Evolutionary conservation across 2,113 vertebrate genomes (phyloP).

Genomic region (Prinia subflava): DNA sequence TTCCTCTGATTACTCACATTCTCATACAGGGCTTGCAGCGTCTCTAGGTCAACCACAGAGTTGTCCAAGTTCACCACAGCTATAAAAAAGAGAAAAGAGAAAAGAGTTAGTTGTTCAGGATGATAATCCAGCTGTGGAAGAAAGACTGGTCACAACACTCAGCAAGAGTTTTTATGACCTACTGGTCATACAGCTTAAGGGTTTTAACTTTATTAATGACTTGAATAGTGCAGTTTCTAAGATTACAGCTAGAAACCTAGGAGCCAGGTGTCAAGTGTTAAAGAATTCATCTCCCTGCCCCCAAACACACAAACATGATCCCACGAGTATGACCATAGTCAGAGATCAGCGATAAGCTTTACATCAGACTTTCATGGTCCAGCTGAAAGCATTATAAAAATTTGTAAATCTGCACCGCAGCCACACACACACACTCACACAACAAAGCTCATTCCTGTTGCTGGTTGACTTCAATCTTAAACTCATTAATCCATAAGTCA

Average conservation of each 20-base stretch:
- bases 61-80: constrained; percentile 97
- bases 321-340: constrained; percentile 15
- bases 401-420: constrained; percentile 49
- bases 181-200: not conserved
- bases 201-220: constrained; percentile 11
- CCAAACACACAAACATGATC: constrained; percentile 5
- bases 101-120: constrained; percentile 48
- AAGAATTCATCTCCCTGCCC: constrained; percentile 47
- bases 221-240: not conserved
- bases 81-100: constrained; percentile 51
- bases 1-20: constrained; percentile 85
- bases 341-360: constrained; percentile 56
- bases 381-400: constrained; percentile 60
- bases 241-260: not conserved
- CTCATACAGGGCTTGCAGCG: constrained; percentile 95
- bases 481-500: constrained; percentile 43
- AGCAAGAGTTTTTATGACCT: constrained; percentile 5
- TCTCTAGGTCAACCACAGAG: constrained; percentile 94
- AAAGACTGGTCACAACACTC: not conserved
- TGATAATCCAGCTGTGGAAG: constrained; percentile 43
- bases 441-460: constrained; percentile 43
- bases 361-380: constrained; percentile 39
- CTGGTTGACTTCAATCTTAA: constrained; percentile 25
- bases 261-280: constrained; percentile 32
- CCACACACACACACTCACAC: constrained; percentile 33